Base-by-base conservation (phyloP, 92 coral and sea anemone species). In the Desmophyllum pertusum region DNA sequence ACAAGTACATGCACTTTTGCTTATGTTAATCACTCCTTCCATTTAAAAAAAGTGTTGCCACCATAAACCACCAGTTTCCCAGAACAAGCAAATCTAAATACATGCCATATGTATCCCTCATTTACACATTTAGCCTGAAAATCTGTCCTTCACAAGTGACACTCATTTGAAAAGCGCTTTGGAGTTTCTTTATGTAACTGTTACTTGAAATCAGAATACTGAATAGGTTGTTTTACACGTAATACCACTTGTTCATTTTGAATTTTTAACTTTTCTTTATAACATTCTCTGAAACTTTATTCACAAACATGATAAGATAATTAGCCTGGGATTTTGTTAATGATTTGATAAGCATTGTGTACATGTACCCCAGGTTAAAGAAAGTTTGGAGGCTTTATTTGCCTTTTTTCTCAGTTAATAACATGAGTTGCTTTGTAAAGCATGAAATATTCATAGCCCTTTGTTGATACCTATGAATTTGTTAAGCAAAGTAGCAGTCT, bases 371-470 rank as follows among this genome's bases (percentile, higher is more conserved):
- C 14, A 6, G 73, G 43, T 67, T 3, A 42, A 25, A 33, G 31
- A 35, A 43, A 39, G 37, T n/a, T 6, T 11, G 43, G 14, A n/a
- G 19, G 30, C 8, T 30, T 77, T 15, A 15, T 43, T 46, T 73
- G 29, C 50, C 55, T 67, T 52, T 70, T 70, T 37, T 7, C 39
- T 55, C 39, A 17, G 10, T 41, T 30, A 3, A 71, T 3, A 18
- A 23, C 31, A 6, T 53, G 29, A 17, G 10, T 27, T 33, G 42
- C 23, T 71, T 82, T 55, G 67, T 71, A 73, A 82, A 42, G 13
- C 79, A 82, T 82, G 19, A 82, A 82, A 55, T 82, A 72, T 82
- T 82, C 79, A 82, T 82, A 4, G 21, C 23, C 27, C 46, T 72
- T 82, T 72, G 70, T 42, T 41, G 59, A 61, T 33, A 17, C 7